These are phyloP conservation scores for Bombus sylvicola DNA, from an alignment of 1,140 invertebrate genomes.

Conservation along the genomic window DNA sequence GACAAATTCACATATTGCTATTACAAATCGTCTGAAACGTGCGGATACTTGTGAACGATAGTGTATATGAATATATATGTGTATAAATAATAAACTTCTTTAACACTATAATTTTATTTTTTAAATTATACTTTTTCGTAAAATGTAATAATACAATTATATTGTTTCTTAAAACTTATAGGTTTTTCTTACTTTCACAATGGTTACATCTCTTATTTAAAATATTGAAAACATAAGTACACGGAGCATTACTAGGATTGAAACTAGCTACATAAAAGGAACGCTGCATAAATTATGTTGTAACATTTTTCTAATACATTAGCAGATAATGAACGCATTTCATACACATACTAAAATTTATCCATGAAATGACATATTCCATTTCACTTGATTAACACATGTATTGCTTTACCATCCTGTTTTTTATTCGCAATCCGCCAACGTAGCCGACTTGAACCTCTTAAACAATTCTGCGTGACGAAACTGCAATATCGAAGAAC, in stretches of 20 bases:
- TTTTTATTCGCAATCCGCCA: neutral
- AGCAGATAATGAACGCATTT: neutral
- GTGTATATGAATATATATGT: too few relatives aligned
- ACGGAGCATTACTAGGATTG: neutral
- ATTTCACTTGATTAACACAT: neutral
- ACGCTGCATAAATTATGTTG: neutral
- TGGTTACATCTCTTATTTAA: neutral
- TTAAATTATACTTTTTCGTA: too few relatives aligned
- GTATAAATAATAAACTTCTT: too few relatives aligned
- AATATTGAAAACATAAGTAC: too few relatives aligned
- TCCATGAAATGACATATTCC: neutral
- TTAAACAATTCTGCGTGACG: neutral
- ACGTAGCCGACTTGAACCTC: neutral
- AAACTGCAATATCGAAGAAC: neutral
- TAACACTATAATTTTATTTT: too few relatives aligned
- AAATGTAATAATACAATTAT: too few relatives aligned
- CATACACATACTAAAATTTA: neutral
- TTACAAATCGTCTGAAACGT: too few relatives aligned
- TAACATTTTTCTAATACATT: neutral
- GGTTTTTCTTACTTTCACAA: neutral
- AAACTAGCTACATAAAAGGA: neutral
- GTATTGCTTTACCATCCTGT: neutral
- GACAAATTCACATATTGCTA: too few relatives aligned
- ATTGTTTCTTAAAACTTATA: neutral
- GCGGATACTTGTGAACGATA: too few relatives aligned